Base-by-base conservation (phyloP, 2,888 invertebrate genomes). In the Vanessa cardui region DNA sequence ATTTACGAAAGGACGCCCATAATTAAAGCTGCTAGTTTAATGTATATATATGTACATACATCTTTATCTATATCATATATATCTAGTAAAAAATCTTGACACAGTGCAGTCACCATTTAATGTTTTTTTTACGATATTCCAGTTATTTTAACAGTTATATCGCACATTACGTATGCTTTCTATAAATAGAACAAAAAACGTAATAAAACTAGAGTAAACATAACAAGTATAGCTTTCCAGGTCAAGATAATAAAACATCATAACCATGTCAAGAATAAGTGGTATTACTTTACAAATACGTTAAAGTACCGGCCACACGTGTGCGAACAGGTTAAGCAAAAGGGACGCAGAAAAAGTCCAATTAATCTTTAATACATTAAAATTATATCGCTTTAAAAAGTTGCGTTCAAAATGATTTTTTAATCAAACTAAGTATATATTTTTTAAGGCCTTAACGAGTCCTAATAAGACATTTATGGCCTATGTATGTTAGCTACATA, bases 211-310 rank as follows among this genome's bases (percentile, higher is more conserved):
- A 20, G 20, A 49, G 20, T 26, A 58, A 49, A 58, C 16, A 62
- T 47, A 50, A 16, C 54, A 21, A 21, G 45, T 59, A 46, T 46
- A 45, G 44, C 4, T 33, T 59, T 59, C 8, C 46, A 59, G 59
- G 59, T 59, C 46, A 46, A 59, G 39, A 15, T 31, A 39, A 39
- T 56, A 26, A 54, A 54, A 56, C 56, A 39, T 56, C 18, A 39
- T 18, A 56, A 33, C 56, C 56, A 12, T 56, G 56, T 56, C 56
- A 56, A 56, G 18, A 56, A 56, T 56, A 56, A 0, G 54, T n/a
- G 31, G 39, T 56, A 56, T 39, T 39, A 39, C 18, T 56, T 56
- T 62, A 33, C 16, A 58, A 58, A 58, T 58, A 47, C 18, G 21
- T 20, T 20, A 26, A 44, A 50, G 8, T 33, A 39, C 4, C 12